These are phyloP conservation scores for Drosophila bocqueti DNA, from an alignment of 1,140 invertebrate genomes.

Conservation along the genomic window DNA sequence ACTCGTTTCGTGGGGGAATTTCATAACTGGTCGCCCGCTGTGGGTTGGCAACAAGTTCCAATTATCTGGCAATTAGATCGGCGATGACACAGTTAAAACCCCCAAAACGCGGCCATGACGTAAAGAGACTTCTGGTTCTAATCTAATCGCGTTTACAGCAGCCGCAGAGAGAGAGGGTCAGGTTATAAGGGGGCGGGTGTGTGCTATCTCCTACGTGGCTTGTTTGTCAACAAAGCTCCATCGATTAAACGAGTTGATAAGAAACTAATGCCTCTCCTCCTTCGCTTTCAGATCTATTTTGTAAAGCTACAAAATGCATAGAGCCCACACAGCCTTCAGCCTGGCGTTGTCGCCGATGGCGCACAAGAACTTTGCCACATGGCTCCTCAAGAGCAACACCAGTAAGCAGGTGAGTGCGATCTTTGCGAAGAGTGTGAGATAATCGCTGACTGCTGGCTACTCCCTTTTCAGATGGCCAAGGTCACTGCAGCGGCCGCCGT, in stretches of 20 bases:
- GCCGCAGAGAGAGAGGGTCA: constrained; percentile 23
- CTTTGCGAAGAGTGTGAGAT: not conserved
- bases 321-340: constrained; percentile 88
- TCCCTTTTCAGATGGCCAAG: constrained; percentile 59
- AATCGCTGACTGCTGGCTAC: not conserved
- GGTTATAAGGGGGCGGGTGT: constrained; percentile 19
- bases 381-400: constrained; percentile 87
- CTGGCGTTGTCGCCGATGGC: constrained; percentile 88
- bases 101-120: constrained; percentile 53
- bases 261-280: constrained; percentile 14
- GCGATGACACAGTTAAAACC: constrained; percentile 42
- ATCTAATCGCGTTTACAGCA: constrained; percentile 69
- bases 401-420: constrained; percentile 86
- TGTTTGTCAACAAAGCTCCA: constrained; percentile 72
- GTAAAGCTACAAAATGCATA: constrained; percentile 88
- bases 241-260: constrained; percentile 36
- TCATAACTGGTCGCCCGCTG: constrained; percentile 46
- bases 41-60: constrained; percentile 63
- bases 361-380: constrained; percentile 90
- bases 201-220: constrained; percentile 9
- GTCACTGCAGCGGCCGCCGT: constrained; percentile 82
- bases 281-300: constrained; percentile 75
- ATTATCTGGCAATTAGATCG: constrained; percentile 26
- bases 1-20: constrained; percentile 43
- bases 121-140: constrained; percentile 45